phyloP scores from a whole-genome alignment of 1,140 invertebrate genomes.

The Mycetomoellerius zeteki region DNA sequence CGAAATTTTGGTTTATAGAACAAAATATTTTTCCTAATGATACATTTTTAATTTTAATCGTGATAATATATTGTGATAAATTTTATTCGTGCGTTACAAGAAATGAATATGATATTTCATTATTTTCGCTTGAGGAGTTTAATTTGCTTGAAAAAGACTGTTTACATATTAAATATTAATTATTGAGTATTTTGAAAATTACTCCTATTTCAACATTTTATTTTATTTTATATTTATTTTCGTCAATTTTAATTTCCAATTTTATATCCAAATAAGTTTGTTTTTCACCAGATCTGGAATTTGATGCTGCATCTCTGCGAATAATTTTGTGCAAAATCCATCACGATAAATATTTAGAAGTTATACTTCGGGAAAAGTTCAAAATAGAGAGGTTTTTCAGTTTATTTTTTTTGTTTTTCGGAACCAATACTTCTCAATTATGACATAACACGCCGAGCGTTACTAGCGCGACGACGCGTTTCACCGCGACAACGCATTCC shows the following conservation, averaged over 20 bases:
- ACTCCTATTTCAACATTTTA: neutral
- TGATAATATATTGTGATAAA: neutral
- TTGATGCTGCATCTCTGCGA: neutral
- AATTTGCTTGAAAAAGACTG: neutral
- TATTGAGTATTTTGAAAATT: neutral
- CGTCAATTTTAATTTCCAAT: neutral
- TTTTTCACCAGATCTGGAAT: neutral
- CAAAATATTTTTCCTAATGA: too few relatives aligned
- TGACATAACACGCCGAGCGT: conserved; percentile 66
- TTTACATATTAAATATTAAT: neutral
- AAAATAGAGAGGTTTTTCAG: neutral
- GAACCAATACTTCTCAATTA: conserved; percentile 18
- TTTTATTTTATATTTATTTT: neutral
- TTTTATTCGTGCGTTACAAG: neutral
- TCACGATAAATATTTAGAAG: neutral
- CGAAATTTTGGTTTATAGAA: too few relatives aligned
- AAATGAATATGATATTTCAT: neutral
- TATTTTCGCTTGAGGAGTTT: neutral
- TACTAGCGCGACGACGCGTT: conserved; percentile 20
- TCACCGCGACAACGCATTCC: conserved; percentile 74
- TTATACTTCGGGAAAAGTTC: neutral
- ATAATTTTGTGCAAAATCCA: neutral
- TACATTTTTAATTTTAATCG: too few relatives aligned
- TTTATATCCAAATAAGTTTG: neutral
- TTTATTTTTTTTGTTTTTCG: neutral